Base-by-base conservation (phyloP, 2,888 invertebrate genomes). In the Falcaria lacertinaria region DNA sequence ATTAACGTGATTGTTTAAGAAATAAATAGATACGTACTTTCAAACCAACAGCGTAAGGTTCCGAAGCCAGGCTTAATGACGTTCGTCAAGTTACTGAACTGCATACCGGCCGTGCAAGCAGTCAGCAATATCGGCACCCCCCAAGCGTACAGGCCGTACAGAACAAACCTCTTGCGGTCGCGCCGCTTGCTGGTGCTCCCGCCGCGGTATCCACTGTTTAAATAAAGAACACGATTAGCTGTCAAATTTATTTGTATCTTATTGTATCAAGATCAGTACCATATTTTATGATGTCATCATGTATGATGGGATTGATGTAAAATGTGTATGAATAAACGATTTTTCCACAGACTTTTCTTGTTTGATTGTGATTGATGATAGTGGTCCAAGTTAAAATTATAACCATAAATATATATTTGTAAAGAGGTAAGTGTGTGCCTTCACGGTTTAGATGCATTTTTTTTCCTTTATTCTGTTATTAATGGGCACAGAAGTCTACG, bases 101-200 rank as follows among this genome's bases (percentile, higher is more conserved):
- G 91, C 91, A 92, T 91, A 11, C 80, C 75, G 0, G 87, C 68
- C 4, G 91, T 91, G 35, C 90, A 45, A 0, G 70, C 74, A 0
- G 91, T 90, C 34, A 93, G 80, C 0, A 91, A 8, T 0, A 90
- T 42, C 0, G 94, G 92, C 15, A 91, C 75, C 0, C 94, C 93
- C 93, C 93, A 94, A 0, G 94, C 94, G 66, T 94, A 94, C 5
- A 87, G 60, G 5, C 91, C 92, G 64, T 94, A 94, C 39, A 91
- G 64, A 0, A 91, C 61, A 60, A 94, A 93, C 38, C 93, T 90
- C 58, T 89, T 91, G 17, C 73, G 77, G 60, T 94, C 84, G 8
- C 90, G 87, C 1, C 89, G 85, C 58, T 84, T 89, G 45, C 72
- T 79, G 5, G 76, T 69, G 33, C 86, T 74, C 15, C 84, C 80